A percentile compares a stretch with the other conserved stretches of the same genome.
phyloP scores from a whole-genome alignment of 2,113 vertebrate genomes.

The Tachycineta bicolor region DNA sequence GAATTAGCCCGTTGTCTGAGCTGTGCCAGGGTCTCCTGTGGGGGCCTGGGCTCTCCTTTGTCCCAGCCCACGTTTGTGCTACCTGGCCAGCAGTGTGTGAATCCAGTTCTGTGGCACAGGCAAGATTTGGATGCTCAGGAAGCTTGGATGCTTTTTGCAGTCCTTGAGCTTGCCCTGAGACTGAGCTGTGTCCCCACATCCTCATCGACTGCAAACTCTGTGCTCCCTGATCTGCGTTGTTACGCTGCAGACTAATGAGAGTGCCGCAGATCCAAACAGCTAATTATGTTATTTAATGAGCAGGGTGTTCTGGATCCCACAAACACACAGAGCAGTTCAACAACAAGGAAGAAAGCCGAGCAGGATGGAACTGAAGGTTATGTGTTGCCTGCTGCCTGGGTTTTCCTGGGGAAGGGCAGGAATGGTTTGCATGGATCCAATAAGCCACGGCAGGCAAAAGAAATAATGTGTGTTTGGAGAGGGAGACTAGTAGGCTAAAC shows the following conservation, averaged over 20 bases:
- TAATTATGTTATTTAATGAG: conserved; percentile 48
- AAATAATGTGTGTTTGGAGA: neutral
- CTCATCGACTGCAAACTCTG: neutral
- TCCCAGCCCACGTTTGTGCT: neutral
- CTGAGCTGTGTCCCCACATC: neutral
- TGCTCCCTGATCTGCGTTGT: neutral
- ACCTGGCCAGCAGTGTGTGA: neutral
- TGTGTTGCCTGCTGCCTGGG: neutral
- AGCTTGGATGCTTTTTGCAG: neutral
- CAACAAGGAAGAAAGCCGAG: neutral
- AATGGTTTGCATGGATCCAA: neutral
- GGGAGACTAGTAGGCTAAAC: neutral
- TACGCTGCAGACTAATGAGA: neutral
- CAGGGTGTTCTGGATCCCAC: conserved; percentile 23
- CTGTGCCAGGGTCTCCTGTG: neutral
- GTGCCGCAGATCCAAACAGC: conserved; percentile 40
- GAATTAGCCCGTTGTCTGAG: neutral
- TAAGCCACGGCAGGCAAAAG: neutral
- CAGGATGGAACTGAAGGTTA: neutral
- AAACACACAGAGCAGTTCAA: neutral
- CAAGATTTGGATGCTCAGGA: neutral
- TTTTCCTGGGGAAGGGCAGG: neutral
- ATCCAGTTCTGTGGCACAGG: neutral
- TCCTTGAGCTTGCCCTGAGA: neutral
- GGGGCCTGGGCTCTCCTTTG: neutral